Evolutionary conservation across 2,113 vertebrate species (phyloP), one percentile per base, ranked within the genome.

Genomic region (Desmodus rotundus): DNA sequence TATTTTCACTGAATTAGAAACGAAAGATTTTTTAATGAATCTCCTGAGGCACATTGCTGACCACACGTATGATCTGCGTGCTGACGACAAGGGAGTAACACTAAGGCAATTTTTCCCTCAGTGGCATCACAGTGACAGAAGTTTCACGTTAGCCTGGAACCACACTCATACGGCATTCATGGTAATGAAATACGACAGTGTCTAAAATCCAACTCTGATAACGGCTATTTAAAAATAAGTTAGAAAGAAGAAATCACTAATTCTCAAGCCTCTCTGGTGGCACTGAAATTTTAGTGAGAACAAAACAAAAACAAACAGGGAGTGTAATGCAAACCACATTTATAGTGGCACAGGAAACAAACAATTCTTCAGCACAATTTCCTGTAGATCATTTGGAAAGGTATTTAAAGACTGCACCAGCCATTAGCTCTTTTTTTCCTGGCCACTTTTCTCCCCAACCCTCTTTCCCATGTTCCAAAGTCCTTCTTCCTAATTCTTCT

Each of bases 381-480:
- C 98, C 98, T 98, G 97, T 24, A 84, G 95, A 98, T 97, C 97
- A 97, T 47, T 96, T 96, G 98, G 97, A 97, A 98, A 98, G 98
- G 97, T 97, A 98, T 98, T 98, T 97, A 95, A 97, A 97, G 89
- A 70, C 92, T 70, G 84, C 63, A 97, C 81, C 83, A 97, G 95
- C 84, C 85, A 96, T 80, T n/a, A 96, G 87, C 83, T 84, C 93
- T 87, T 97, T 87, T 87, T 87, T 91, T 89, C 74, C 89, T 94
- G 92, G 81, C n/a, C 58, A 91, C 87, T 78, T 82, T 73, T 72
- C 28, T 56, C 89, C 86, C 85, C 47, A 93, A 14, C 19, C 14
- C 78, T 87, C 74, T 58, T 86, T 63, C 14, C 63, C 20, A 38
- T 67, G 61, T 41, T 61, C 67, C 50, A 47, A 7, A 33, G 77